Percentiles rank a stretch among this genome's conserved stretches.
Evolutionary conservation across 1,140 invertebrate species (phyloP).

Genomic region (Drosophila burlai): DNA sequence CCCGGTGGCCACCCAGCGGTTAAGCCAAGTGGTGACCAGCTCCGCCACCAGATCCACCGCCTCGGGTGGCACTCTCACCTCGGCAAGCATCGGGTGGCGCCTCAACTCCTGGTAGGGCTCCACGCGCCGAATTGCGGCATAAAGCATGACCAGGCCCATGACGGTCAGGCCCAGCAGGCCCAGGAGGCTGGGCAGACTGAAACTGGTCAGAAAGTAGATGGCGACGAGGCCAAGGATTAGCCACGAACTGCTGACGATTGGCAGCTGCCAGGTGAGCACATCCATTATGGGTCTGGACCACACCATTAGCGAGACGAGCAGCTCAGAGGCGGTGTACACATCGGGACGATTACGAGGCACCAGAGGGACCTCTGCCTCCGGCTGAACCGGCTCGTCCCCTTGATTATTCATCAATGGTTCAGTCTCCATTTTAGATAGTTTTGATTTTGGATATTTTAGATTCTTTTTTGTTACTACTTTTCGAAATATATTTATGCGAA

Average conservation of each 20-base stretch:
- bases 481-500: not conserved
- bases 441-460: not conserved
- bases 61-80: not conserved
- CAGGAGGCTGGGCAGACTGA: not conserved
- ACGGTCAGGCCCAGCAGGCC: not conserved
- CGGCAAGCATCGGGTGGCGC: too few species aligned
- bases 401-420: not conserved
- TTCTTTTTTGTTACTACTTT: not conserved
- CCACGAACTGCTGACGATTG: not conserved
- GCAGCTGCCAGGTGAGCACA: conserved; percentile 1
- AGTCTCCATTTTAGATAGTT: not conserved
- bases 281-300: not conserved
- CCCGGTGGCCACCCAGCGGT: conserved; percentile 23
- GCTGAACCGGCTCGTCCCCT: not conserved
- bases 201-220: not conserved
- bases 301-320: not conserved
- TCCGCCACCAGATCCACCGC: not conserved
- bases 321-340: not conserved
- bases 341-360: not conserved
- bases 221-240: not conserved
- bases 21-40: not conserved
- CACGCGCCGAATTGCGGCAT: not conserved
- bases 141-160: not conserved
- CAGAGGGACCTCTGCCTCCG: not conserved
- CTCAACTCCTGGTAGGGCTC: not conserved